These are phyloP conservation scores for Calameuta idolon DNA, from an alignment of 2,888 invertebrate genomes.

Conservation along the genomic window DNA sequence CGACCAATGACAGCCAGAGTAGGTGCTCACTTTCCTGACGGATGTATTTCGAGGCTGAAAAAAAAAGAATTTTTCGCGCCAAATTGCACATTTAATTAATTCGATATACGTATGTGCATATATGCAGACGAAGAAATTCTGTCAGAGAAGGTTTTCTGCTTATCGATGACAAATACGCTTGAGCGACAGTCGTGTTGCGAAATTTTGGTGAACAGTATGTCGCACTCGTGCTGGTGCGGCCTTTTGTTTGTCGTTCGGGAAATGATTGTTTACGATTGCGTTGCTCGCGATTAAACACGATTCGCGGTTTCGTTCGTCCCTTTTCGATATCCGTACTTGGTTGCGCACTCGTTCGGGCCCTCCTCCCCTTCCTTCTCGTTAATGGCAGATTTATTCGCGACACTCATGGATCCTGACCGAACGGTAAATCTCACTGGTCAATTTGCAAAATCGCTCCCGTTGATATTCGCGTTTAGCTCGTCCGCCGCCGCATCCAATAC, in stretches of 20 bases:
- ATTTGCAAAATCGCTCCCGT: not conserved
- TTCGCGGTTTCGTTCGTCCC: not conserved
- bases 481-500: not conserved
- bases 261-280: not conserved
- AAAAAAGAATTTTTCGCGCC: not conserved
- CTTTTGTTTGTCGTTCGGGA: not conserved
- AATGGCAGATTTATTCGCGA: not conserved
- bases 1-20: not conserved
- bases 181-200: not conserved
- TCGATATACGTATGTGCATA: not conserved
- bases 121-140: not conserved
- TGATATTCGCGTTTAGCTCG: not conserved
- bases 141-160: not conserved
- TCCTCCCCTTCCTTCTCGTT: not conserved
- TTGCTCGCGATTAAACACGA: not conserved
- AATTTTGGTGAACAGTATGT: not conserved
- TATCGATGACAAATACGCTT: not conserved
- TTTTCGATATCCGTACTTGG: not conserved
- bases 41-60: not conserved
- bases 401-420: not conserved
- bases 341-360: not conserved
- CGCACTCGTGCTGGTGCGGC: not conserved
- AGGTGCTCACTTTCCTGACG: not conserved
- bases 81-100: not conserved
- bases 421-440: not conserved